phyloP scores from a whole-genome alignment of 2,113 vertebrate genomes.

The Hippocampus comes region DNA sequence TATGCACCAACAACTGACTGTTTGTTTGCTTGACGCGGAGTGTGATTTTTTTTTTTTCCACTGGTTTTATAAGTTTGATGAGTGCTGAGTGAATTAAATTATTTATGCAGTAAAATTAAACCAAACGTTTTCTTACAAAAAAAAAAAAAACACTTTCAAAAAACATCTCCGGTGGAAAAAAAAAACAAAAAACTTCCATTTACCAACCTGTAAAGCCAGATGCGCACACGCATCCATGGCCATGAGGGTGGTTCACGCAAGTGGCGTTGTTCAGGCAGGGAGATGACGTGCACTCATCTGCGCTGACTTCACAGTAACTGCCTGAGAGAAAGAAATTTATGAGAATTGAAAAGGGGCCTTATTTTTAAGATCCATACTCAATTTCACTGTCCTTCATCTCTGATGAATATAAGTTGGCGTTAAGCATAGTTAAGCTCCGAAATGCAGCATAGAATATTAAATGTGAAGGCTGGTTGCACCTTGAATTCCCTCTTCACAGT shows the following conservation, averaged over 20 bases:
- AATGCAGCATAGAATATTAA: conserved; percentile 12
- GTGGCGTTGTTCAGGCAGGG: conserved; percentile 71
- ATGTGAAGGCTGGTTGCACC: conserved; percentile 15
- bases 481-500: conserved; percentile 16
- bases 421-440: conserved; percentile 1
- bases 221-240: conserved; percentile 69
- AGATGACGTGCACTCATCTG: conserved; percentile 74
- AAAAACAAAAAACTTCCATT: not conserved
- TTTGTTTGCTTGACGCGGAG: not conserved
- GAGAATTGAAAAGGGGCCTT: conserved; percentile 1
- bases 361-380: conserved; percentile 12
- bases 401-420: conserved; percentile 12
- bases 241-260: conserved; percentile 66
- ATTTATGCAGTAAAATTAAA: not conserved
- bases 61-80: not conserved
- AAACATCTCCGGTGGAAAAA: not conserved
- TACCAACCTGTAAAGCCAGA: conserved; percentile 74
- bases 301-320: conserved; percentile 74
- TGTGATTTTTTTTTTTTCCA: not conserved
- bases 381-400: conserved; percentile 8
- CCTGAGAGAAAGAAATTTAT: conserved; percentile 49
- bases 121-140: no score
- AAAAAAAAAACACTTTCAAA: not conserved
- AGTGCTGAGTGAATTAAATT: not conserved
- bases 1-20: not conserved